Conservation (phyloP, 2,797 vertebrate genomes). For the Cuniculus paca region DNA sequence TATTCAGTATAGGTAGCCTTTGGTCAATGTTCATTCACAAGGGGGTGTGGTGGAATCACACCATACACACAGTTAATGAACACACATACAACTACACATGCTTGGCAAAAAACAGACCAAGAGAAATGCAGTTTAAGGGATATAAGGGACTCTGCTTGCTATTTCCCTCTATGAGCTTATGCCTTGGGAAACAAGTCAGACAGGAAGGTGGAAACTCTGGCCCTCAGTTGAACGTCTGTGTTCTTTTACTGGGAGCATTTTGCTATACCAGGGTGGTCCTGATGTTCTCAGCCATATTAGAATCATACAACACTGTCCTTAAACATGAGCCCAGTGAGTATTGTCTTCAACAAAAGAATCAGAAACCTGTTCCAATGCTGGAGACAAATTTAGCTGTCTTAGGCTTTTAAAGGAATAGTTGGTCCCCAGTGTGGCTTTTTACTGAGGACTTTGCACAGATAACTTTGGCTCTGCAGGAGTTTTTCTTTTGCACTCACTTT, state of each 20-base stretch:
- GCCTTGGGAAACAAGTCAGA: background rate
- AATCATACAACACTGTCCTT: background rate
- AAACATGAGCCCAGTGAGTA: background rate
- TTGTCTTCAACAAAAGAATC: background rate
- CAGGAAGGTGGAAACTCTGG: background rate
- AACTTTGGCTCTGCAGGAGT: background rate
- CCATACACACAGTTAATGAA: conserved; percentile 41
- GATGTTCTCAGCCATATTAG: background rate
- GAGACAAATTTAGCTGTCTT: background rate
- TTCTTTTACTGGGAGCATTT: background rate
- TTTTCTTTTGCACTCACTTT: conserved; percentile 8
- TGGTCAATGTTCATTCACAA: conserved; percentile 84
- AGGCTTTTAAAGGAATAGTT: background rate
- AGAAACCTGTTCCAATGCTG: background rate
- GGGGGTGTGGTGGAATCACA: background rate
- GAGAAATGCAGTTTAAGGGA: background rate
- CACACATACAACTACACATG: background rate
- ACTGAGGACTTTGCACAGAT: background rate
- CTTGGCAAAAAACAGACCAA: conserved; percentile 31
- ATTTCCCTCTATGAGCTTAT: accelerated
- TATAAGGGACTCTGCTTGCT: background rate
- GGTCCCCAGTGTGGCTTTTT: background rate
- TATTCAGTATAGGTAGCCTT: conserved; percentile 84
- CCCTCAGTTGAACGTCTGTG: background rate
- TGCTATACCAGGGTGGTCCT: background rate